Base-by-base conservation (phyloP, 2,797 vertebrate genomes). In the Sphaeramia orbicularis region DNA sequence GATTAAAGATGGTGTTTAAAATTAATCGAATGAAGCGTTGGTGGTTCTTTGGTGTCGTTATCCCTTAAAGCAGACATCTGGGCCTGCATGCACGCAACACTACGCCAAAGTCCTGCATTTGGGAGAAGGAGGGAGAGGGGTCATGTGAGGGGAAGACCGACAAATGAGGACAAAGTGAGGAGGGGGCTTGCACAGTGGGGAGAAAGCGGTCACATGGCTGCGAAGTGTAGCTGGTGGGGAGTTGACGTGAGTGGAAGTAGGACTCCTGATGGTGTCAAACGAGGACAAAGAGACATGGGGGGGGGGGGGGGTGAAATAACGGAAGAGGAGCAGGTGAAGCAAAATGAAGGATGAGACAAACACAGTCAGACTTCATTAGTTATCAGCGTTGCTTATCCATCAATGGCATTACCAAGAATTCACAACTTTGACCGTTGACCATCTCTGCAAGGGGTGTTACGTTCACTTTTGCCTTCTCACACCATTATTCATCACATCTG, bases 161-260 rank as follows among this genome's bases (percentile, higher is more conserved):
- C 30, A 81, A 89, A 83, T 53, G 55, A 86, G 81, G 71, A 71
- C 81, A 84, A 69, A 80, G 37, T 59, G 47, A 51, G 71, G 73
- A 68, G 78, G 66, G 58, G 67, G 35, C 53, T 27, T 51, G 50
- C 56, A 52, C 77, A 79, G 77, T 44, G 8, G 72, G 73, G 38
- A 16, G 32, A 37, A 13, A 42, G 21, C 4, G 4, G 54, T 89
- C 85, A 89, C 71, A 13, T 81, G 83, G 68, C 75, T 52, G 36
- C 72, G 72, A 32, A 83, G 72, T 76, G 74, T 47, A 84, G 64
- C 74, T 60, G 43, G 42, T 2, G 56, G 74, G 59, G 51, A 66
- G 43, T 6, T 61, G 35, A 57, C 16, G 7, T 71, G 71, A 60
- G 16, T 7, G 41, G 43, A 85, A 81, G 65, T 36, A 74, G 74